A percentile compares a stretch with the other conserved stretches of the same genome.
These are phyloP conservation scores for Platichthys stellatus DNA, from an alignment of 2,113 vertebrate species.

Conservation along the genomic window DNA sequence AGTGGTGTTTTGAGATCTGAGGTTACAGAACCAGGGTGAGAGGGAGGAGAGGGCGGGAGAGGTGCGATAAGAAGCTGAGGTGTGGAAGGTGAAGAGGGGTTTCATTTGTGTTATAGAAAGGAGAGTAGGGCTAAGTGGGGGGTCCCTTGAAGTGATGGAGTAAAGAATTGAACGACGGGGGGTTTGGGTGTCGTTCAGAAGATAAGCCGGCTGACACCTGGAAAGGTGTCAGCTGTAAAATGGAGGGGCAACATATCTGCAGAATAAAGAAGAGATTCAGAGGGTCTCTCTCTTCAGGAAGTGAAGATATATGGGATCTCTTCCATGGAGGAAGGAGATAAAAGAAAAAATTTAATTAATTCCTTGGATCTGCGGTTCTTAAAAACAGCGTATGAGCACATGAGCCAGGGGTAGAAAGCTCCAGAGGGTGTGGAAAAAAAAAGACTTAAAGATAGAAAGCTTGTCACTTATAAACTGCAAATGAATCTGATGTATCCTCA, in stretches of 20 bases:
- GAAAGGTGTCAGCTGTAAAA: background rate
- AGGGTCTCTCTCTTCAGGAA: slow-evolving; percentile 23
- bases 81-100: slow-evolving; percentile 40
- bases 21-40: slow-evolving; percentile 34
- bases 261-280: background rate
- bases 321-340: slow-evolving; percentile 41
- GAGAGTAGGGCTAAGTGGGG: background rate
- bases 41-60: slow-evolving; percentile 19
- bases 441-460: background rate
- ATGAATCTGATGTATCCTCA: slow-evolving; percentile 2
- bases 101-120: slow-evolving; percentile 34
- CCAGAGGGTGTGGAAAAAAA: slow-evolving; percentile 28
- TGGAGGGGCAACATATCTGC: slow-evolving; percentile 14
- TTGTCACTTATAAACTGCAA: slow-evolving; percentile 8
- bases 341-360: slow-evolving; percentile 55
- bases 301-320: slow-evolving; percentile 28
- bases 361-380: slow-evolving; percentile 55
- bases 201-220: slow-evolving; percentile 37
- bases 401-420: slow-evolving; percentile 35
- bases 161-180: slow-evolving; percentile 1
- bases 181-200: slow-evolving; percentile 11
- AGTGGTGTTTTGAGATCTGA: slow-evolving; percentile 47
- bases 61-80: slow-evolving; percentile 57
- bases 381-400: slow-evolving; percentile 20
- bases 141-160: background rate